These are phyloP conservation scores for Coptodon rendalli DNA, from an alignment of 2,113 vertebrate genomes.

Conservation along the genomic window DNA sequence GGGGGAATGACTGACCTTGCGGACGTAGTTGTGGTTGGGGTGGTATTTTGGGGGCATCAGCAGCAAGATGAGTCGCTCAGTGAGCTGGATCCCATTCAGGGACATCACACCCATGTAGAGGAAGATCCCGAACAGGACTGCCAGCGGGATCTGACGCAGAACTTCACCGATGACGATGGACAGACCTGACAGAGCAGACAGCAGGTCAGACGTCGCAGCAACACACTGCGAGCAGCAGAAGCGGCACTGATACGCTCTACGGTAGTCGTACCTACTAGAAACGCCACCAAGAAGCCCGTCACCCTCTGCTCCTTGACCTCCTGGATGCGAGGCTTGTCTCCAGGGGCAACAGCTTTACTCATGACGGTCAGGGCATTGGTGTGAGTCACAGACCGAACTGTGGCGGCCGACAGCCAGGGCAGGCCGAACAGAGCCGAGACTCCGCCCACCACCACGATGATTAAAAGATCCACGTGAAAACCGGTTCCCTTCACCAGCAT, in stretches of 20 bases:
- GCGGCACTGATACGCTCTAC: fast-evolving
- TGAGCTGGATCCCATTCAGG: constrained; percentile 90
- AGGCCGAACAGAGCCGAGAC: constrained; percentile 86
- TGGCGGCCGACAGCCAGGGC: constrained; percentile 91
- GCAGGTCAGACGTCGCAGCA: neutral
- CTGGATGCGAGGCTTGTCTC: constrained; percentile 90
- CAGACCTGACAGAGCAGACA: constrained; percentile 70
- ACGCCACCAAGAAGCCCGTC: constrained; percentile 85
- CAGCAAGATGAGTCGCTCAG: constrained; percentile 83
- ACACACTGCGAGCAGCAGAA: neutral
- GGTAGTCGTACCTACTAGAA: constrained; percentile 81
- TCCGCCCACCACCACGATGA: constrained; percentile 88
- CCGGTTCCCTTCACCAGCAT: constrained; percentile 91
- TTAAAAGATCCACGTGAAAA: constrained; percentile 89
- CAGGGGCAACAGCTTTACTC: constrained; percentile 87
- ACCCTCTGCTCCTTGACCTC: constrained; percentile 95
- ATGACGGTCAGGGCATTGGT: constrained; percentile 91
- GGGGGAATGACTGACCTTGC: constrained; percentile 75
- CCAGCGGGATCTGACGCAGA: constrained; percentile 84
- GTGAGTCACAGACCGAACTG: constrained; percentile 90
- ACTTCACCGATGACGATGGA: constrained; percentile 89
- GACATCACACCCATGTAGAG: constrained; percentile 93
- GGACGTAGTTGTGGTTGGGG: constrained; percentile 80
- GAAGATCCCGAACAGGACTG: constrained; percentile 89
- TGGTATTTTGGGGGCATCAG: constrained; percentile 93